phyloP scores from a whole-genome alignment of 2,888 invertebrate genomes.

The Saturnia japonica region DNA sequence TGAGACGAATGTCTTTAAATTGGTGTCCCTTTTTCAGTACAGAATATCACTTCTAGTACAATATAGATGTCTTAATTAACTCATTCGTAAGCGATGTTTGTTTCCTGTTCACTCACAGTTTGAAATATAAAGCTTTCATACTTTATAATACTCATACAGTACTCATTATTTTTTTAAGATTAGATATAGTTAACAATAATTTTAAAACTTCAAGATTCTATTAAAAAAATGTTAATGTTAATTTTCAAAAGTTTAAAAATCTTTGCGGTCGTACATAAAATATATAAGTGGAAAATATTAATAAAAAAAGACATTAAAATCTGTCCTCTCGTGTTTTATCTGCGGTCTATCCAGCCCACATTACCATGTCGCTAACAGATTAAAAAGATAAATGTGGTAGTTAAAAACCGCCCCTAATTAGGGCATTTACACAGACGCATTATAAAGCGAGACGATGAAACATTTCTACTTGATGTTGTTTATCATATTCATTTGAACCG shows the following conservation, averaged over 20 bases:
- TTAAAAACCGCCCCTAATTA: background rate
- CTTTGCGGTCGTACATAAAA: background rate
- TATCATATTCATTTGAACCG: background rate
- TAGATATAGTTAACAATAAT: too few relatives aligned
- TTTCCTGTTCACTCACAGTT: too few relatives aligned
- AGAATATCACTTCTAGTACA: too few relatives aligned
- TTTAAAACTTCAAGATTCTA: too few relatives aligned
- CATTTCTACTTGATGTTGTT: background rate
- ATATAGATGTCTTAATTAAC: too few relatives aligned
- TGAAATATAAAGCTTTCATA: too few relatives aligned
- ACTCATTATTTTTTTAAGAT: too few relatives aligned
- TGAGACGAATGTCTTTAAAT: too few relatives aligned
- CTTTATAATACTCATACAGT: too few relatives aligned
- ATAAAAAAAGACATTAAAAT: background rate
- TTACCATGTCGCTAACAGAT: background rate
- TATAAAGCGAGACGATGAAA: background rate
- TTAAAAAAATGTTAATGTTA: background rate
- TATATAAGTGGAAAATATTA: background rate
- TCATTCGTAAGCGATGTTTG: too few relatives aligned
- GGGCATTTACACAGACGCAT: background rate
- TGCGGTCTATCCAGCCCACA: background rate
- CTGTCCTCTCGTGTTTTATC: background rate
- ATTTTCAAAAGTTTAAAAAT: background rate
- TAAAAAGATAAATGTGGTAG: constrained; percentile 2
- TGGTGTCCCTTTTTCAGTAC: too few relatives aligned